These are phyloP conservation scores for Ganaspis sp. DNA, from an alignment of 1,140 invertebrate genomes.

Conservation along the genomic window DNA sequence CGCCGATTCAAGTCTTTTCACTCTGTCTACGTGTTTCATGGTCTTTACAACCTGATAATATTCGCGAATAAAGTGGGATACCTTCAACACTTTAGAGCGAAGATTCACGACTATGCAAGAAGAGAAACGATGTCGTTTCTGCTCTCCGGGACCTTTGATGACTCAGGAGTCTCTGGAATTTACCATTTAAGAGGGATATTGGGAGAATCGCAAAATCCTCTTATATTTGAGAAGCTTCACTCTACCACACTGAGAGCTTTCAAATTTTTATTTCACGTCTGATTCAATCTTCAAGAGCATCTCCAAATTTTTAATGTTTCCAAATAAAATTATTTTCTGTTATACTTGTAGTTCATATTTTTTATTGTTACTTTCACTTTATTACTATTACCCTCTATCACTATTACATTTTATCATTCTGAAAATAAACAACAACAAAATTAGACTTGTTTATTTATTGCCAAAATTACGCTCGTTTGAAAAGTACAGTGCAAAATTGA, in stretches of 20 bases:
- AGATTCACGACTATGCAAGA: conserved; percentile 50
- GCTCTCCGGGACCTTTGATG: conserved; percentile 12
- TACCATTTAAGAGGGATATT: conserved; percentile 16
- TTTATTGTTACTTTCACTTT: too few species aligned
- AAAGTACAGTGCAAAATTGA: too few species aligned
- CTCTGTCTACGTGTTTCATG: conserved; percentile 38
- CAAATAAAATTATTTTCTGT: neutral
- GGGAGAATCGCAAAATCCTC: conserved; percentile 16
- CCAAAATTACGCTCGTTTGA: too few species aligned
- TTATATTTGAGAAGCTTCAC: conserved; percentile 11
- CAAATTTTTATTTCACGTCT: neutral
- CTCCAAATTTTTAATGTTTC: neutral
- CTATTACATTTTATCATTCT: too few species aligned
- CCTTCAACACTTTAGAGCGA: conserved; percentile 69
- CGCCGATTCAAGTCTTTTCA: conserved; percentile 39
- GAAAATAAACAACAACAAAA: too few species aligned
- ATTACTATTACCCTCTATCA: too few species aligned
- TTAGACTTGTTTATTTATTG: too few species aligned
- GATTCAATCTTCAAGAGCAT: neutral
- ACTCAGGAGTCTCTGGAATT: conserved; percentile 19
- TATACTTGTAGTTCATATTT: neutral
- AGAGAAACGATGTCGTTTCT: conserved; percentile 21
- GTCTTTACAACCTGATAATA: conserved; percentile 55
- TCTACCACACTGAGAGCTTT: neutral
- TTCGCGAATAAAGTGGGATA: conserved; percentile 66